Base-by-base conservation (phyloP, 1,140 invertebrate species). In the Diploscapter pachys region DNA sequence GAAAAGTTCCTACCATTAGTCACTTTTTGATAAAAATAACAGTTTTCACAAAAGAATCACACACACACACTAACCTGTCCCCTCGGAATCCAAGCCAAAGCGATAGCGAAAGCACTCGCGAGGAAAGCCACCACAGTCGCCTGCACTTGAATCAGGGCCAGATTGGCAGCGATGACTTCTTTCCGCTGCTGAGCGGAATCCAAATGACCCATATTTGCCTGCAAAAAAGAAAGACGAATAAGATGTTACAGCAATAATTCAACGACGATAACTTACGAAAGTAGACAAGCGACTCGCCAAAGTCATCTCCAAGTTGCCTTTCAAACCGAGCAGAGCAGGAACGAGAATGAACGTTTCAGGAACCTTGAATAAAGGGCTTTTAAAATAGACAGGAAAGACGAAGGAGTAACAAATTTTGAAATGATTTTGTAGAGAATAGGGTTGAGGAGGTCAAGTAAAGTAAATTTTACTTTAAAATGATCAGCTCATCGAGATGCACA, bases 251-350 rank as follows among this genome's bases (percentile, higher is more conserved):
- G 48, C 5, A 5, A 49, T 53, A 74, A 78, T 75, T 63, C 48
- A 6, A 54, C 65, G 13, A 5, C 31, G 31, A 31, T 13, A 52
- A 5, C 68, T 69, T 62, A 82, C 81, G 59, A 84, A 73, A 51
- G 83, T 85, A 3, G 94, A 96, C 2, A 98, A 88, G 54, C 95
- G 88, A 2, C 93, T 94, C 2, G 95, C 94, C 71, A 98, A 88
- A 2, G 95, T 98, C 95, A 98, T 98, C 88, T 98, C 95, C 75
- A 98, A 87, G 87, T 98, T 97, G 63, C 83, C 95, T 88, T 98
- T 98, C 4, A 98, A 87, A 3, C 95, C 95, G 55, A 98, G 87
- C n/a, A 98, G 87, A 5, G 95, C 92, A 63, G 95, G 94, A 31
- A 98, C 93, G 73, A 98, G 87, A 78, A 97, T 95, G 80, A 95